Evolutionary conservation across 2,888 invertebrate species (phyloP).

Genomic region (Malthinus seriepunctatus): DNA sequence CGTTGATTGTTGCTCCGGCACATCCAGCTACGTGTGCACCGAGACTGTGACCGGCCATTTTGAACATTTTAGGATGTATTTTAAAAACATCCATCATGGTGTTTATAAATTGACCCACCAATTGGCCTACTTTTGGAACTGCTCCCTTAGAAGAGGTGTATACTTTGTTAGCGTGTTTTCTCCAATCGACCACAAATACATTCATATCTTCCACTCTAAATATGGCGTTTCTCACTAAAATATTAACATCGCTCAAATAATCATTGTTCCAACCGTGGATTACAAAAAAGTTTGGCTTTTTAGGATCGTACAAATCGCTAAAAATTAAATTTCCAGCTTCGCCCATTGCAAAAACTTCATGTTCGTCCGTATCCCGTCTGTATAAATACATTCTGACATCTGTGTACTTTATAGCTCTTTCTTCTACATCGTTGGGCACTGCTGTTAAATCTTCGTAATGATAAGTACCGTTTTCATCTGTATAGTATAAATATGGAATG

Average conservation of each 20-base stretch:
- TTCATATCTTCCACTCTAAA: slow-evolving; percentile 15
- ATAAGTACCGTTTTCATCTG: slow-evolving; percentile 23
- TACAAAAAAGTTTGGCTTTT: slow-evolving; percentile 18
- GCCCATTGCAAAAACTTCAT: not conserved
- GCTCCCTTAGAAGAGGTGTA: slow-evolving; percentile 20
- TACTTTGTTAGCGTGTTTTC: not conserved
- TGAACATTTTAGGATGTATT: slow-evolving; percentile 11
- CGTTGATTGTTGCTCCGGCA: slow-evolving; percentile 23
- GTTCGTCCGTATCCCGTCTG: slow-evolving; percentile 18
- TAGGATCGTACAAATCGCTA: slow-evolving; percentile 10
- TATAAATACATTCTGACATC: slow-evolving; percentile 40
- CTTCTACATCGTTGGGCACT: not conserved
- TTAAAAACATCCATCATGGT: slow-evolving; percentile 17
- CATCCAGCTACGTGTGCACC: slow-evolving; percentile 32
- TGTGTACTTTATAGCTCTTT: not conserved
- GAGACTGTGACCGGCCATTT: slow-evolving; percentile 30
- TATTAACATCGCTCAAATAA: slow-evolving; percentile 12
- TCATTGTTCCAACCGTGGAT: slow-evolving; percentile 27
- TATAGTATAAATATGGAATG: slow-evolving; percentile 8
- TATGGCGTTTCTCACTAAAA: slow-evolving; percentile 9
- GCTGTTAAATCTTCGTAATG: slow-evolving; percentile 23
- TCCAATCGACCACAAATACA: slow-evolving; percentile 27
- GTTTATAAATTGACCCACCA: slow-evolving; percentile 25
- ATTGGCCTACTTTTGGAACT: slow-evolving; percentile 25
- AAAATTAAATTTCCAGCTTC: slow-evolving; percentile 1